Percentiles rank a stretch among this genome's conserved stretches.
These are phyloP conservation scores for Hypomesus transpacificus DNA, from an alignment of 2,113 vertebrate species.

Conservation along the genomic window DNA sequence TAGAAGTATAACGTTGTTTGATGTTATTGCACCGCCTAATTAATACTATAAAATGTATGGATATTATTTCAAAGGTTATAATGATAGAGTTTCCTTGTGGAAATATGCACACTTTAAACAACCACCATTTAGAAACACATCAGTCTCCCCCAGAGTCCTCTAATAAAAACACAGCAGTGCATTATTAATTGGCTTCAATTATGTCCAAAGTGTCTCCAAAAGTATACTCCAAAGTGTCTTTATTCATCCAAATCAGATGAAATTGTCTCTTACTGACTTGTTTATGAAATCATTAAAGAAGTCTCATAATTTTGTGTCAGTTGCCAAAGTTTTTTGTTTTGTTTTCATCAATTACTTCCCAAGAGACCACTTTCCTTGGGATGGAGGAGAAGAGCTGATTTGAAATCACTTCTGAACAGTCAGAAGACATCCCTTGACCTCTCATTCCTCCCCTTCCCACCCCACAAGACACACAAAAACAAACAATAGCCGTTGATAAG, in stretches of 20 bases:
- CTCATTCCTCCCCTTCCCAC: slow-evolving; percentile 74
- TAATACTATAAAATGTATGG: slow-evolving; percentile 39
- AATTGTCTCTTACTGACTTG: slow-evolving; percentile 48
- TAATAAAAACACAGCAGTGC: slow-evolving; percentile 63
- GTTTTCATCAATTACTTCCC: slow-evolving; percentile 29
- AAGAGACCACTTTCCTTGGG: neutral
- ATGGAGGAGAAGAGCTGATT: slow-evolving; percentile 66
- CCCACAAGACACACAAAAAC: slow-evolving; percentile 68
- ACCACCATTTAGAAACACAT: slow-evolving; percentile 31
- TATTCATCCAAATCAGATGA: slow-evolving; percentile 48
- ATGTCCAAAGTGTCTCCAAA: slow-evolving; percentile 56
- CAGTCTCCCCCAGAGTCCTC: slow-evolving; percentile 43
- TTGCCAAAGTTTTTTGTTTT: slow-evolving; percentile 73
- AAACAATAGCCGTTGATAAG: slow-evolving; percentile 51
- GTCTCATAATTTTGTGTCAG: slow-evolving; percentile 64
- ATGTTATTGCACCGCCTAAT: slow-evolving; percentile 25
- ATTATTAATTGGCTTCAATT: slow-evolving; percentile 63
- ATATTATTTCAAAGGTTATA: slow-evolving; percentile 35
- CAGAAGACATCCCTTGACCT: slow-evolving; percentile 80
- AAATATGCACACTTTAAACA: slow-evolving; percentile 44
- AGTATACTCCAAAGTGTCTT: slow-evolving; percentile 59
- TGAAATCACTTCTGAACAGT: slow-evolving; percentile 88
- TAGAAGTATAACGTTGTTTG: neutral
- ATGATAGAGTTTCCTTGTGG: slow-evolving; percentile 41
- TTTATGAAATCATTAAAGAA: slow-evolving; percentile 71